These are phyloP conservation scores for Pampusana beccarii DNA, from an alignment of 2,113 vertebrate species.

Conservation along the genomic window DNA sequence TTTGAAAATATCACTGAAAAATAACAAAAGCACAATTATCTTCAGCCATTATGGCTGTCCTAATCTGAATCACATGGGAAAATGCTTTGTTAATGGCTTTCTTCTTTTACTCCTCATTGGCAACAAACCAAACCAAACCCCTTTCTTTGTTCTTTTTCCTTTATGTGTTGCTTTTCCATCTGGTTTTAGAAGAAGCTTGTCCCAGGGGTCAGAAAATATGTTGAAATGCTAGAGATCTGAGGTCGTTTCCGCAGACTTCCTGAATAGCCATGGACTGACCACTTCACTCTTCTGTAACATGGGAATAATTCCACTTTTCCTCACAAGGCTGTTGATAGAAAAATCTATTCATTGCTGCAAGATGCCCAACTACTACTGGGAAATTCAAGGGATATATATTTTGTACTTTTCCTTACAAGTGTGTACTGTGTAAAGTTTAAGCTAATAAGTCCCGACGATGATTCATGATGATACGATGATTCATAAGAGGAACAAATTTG, in stretches of 20 bases:
- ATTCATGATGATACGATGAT: background rate
- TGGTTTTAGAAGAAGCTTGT: background rate
- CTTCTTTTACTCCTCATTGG: constrained; percentile 38
- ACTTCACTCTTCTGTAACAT: background rate
- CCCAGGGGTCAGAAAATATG: background rate
- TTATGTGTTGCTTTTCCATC: constrained; percentile 13
- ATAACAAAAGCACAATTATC: constrained; percentile 26
- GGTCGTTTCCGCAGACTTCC: background rate
- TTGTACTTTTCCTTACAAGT: background rate
- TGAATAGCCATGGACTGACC: background rate
- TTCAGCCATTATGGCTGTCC: constrained; percentile 1
- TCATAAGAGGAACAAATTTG: constrained; percentile 39
- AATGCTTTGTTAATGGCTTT: constrained; percentile 18
- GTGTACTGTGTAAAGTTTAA: background rate
- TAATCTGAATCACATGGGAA: constrained; percentile 48
- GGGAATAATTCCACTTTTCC: background rate
- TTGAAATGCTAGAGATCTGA: background rate
- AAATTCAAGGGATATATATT: background rate
- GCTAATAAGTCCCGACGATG: background rate
- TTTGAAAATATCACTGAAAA: constrained; percentile 44
- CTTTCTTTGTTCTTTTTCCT: constrained; percentile 45
- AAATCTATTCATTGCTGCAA: background rate
- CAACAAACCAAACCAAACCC: background rate
- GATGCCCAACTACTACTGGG: background rate
- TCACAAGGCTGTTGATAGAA: background rate